Evolutionary conservation across 1,140 invertebrate genomes (phyloP), one percentile per base, ranked within the genome.

Genomic region (Zaprionus inermis): DNA sequence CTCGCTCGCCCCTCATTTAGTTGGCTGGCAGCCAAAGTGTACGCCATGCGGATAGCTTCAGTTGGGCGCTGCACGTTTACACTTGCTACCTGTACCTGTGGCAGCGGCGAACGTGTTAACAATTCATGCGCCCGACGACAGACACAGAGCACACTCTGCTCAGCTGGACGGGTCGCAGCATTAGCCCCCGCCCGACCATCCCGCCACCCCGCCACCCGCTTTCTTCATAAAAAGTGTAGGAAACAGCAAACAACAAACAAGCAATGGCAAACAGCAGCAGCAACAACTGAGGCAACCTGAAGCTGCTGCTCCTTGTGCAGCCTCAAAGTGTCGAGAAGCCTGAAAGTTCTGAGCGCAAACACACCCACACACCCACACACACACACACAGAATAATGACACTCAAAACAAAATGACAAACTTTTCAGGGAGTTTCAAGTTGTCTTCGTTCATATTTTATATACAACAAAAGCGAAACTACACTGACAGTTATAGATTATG

Each of bases 121-220:
- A 77, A 77, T 74, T 73, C 71, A 77, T 74, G 55, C 16, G 71
- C 60, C 55, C 69, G 71, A 65, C 73, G 75, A 77, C 58, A 77
- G 55, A 64, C 75, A 74, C 70, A 51, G 65, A 59, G 24, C 74
- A 72, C 51, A 46, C 44, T 10, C 36, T 38, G 41, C 41, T 18
- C 41, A 38, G 36, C n/a, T 38, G 36, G 36, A n/a, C n/a, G n/a
- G n/a, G n/a, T n/a, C 36, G 5, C 36, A 38, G 14, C 36, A n/a
- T 38, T 38, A 38, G 36, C 36, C 36, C 5, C 12, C 36, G n/a
- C n/a, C n/a, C n/a, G n/a, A n/a, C n/a, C n/a, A n/a, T n/a, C n/a
- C n/a, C n/a, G 24, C 3, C 1, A 3, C 24, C 24, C 24, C 24
- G 3, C 4, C 22, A 1, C 4, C 24, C 5, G 3, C 22, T 4